Base-by-base conservation (phyloP, 2,113 vertebrate species). In the Bostrychus sinensis region DNA sequence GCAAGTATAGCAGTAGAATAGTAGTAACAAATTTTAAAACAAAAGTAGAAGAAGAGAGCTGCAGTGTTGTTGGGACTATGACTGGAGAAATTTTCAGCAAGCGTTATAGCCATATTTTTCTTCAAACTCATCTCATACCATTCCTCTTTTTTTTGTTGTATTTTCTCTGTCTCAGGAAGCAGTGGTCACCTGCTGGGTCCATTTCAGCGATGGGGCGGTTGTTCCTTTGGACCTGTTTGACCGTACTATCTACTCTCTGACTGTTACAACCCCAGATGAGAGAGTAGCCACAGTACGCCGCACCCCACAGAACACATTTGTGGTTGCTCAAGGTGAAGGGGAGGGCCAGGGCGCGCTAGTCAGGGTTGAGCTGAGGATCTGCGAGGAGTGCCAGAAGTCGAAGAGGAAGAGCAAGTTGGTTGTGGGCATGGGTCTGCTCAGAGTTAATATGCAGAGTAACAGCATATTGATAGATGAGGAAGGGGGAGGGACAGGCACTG, bases 361-460 rank as follows among this genome's bases (percentile, higher is more conserved):
- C 23, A 93, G 78, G 63, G 95, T 96, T 0, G 95, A 98, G 70
- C 88, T 98, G 84, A 90, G 93, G 55, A 96, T 98, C 78, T 95
- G 94, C 0, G 95, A 98, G 32, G 86, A 93, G 0, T 99, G 97
- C 81, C 96, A 96, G 89, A 98, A 96, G 43, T 97, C 95, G 28
- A 96, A 95, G 69, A 89, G 96, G 50, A 97, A 94, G 81, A 97
- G 95, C 9, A 82, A 94, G 61, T 69, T 98, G 23, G 94, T 92
- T 0, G 88, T 92, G 0, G 95, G 96, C 0, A 89, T 75, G 0
- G 93, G 94, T 2, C 87, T 82, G 34, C 75, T 96, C 38, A 91
- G 77, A 55, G 93, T 96, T 0, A 93, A 91, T 54, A 91, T 98
- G 34, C 91, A 91, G 32, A 86, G 89, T 11, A 69, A 73, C 0